Evolutionary conservation across 2,888 invertebrate genomes (phyloP).

Genomic region (Drosophila gaucha): DNA sequence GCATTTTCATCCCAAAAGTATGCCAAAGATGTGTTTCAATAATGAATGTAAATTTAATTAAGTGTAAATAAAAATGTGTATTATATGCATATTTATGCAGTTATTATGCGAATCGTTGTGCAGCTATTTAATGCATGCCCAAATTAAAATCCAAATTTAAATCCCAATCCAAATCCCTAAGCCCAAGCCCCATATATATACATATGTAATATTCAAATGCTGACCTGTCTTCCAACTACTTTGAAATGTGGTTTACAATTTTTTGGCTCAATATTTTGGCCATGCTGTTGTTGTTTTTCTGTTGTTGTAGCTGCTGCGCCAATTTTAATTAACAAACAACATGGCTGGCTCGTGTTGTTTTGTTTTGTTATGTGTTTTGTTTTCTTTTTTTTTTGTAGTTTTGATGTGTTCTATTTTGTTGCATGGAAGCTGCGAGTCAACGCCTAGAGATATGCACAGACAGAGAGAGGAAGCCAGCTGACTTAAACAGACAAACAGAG

Average conservation of each 20-base stretch:
- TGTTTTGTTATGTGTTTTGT: slow-evolving; percentile 22
- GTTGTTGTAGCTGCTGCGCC: slow-evolving; percentile 49
- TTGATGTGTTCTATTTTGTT: slow-evolving; percentile 22
- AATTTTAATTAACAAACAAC: slow-evolving; percentile 77
- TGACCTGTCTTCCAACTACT: slow-evolving; percentile 33
- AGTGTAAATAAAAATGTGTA: not conserved
- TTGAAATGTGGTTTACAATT: slow-evolving; percentile 23
- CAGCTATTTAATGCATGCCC: slow-evolving; percentile 3
- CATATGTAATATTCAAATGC: slow-evolving; percentile 40
- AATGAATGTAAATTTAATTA: not conserved
- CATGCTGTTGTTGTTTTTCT: slow-evolving; percentile 17
- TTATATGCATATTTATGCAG: not conserved
- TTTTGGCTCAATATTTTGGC: slow-evolving; percentile 18
- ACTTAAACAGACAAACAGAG: too few relatives aligned
- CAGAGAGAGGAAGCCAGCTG: not conserved
- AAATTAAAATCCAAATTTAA: slow-evolving; percentile 7
- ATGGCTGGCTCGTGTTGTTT: slow-evolving; percentile 56
- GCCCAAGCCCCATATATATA: slow-evolving; percentile 14
- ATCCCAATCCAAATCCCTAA: slow-evolving; percentile 14
- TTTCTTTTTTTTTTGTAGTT: slow-evolving; percentile 12
- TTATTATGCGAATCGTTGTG: not conserved
- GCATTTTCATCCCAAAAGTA: slow-evolving; percentile 4
- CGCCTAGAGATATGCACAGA: not conserved
- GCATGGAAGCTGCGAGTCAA: not conserved
- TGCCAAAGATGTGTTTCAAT: not conserved